Conservation (phyloP, 2,797 vertebrate species). For the Cossypha heuglini region DNA sequence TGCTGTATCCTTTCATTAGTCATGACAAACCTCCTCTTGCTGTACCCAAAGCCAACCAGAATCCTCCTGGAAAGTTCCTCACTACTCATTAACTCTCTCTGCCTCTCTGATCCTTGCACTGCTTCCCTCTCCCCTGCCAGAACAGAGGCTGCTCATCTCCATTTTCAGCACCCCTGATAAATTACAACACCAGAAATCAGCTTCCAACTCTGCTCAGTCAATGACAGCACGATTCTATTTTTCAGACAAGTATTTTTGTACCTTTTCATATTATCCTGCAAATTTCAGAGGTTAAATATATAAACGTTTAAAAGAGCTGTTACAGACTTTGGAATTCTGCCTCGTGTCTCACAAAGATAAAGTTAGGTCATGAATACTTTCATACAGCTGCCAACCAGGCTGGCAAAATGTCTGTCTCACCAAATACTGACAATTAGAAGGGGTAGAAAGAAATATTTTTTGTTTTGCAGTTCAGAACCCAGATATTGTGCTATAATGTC, state of each 20-base stretch:
- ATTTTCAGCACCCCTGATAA: not conserved
- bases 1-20: not conserved
- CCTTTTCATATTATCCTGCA: not conserved
- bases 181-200: not conserved
- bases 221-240: not conserved
- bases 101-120: not conserved
- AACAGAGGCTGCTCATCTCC: not conserved
- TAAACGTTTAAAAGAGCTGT: not conserved
- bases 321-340: not conserved
- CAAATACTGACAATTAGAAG: not conserved
- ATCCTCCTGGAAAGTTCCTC: not conserved
- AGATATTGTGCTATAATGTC: not conserved
- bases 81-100: not conserved
- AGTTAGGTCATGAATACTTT: not conserved
- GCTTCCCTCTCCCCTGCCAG: not conserved
- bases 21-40: not conserved
- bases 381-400: not conserved
- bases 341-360: not conserved
- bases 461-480: not conserved
- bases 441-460: not conserved
- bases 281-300: not conserved
- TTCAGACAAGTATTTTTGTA: not conserved
- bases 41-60: conserved; percentile 7
- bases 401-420: not conserved
- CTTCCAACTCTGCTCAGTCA: not conserved